Base-by-base conservation (phyloP, 2,797 vertebrate genomes). In the Danio choprae region DNA sequence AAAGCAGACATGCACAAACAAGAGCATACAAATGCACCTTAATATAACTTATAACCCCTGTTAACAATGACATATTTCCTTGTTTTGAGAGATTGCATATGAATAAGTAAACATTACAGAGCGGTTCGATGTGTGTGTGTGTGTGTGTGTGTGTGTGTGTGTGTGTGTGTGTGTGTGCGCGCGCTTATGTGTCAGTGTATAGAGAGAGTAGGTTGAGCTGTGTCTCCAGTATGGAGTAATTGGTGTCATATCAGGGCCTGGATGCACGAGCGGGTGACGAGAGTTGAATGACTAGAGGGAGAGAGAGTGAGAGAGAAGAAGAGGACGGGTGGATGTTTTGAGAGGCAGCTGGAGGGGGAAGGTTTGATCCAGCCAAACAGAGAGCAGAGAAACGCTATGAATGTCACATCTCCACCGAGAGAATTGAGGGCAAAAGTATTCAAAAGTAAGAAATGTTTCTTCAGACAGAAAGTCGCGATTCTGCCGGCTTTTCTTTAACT, bases 241-340 rank as follows among this genome's bases (percentile, higher is more conserved):
- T 84, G 84, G 80, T 80, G 73, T 82, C 73, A 84, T 73, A 64
- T 53, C 71, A 65, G 73, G 20, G 79, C 73, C 48, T 74, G 53
- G 73, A 77, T 83, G 72, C 46, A 77, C 43, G 40, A 64, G 67
- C n/a, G 41, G 6, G 51, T 68, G 67, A 77, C 43, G 12, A 71
- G 69, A 71, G 89, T 87, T 83, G 88, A 83, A 81, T 79, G 74
- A 41, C 73, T 6, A 7, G 74, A 29, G 74, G 78, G 16, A 43
- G 46, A 16, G 65, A 40, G 36, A 5, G 46, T 5, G 18, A 41
- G 60, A 7, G 20, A 12, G 62, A 53, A 22, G 76, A 40, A n/a
- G 74, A 58, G 48, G 43, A 58, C 36, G 22, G 20, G 15, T 55
- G 58, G 15, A 62, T 72, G 59, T 72, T 72, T 68, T 43, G 51